Conservation (phyloP, 2,113 vertebrate species). For the Dasyornis broadbenti region DNA sequence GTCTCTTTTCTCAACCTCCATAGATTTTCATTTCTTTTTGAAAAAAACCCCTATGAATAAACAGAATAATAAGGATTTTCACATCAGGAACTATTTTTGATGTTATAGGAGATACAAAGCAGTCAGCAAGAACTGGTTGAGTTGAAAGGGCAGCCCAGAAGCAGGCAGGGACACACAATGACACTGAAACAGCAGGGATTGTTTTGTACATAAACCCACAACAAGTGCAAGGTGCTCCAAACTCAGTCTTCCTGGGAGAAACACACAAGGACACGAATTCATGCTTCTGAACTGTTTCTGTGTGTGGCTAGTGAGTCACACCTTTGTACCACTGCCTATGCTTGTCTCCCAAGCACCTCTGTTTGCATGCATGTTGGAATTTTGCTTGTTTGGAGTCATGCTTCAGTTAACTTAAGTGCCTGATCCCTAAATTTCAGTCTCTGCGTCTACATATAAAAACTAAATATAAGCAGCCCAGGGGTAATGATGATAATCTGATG, state of each 20-base stretch:
- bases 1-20: neutral
- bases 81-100: neutral
- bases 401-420: neutral
- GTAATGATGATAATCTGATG: neutral
- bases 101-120: neutral
- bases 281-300: neutral
- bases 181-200: neutral
- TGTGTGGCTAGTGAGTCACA: neutral
- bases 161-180: neutral
- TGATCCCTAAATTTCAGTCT: neutral
- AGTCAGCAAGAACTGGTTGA: neutral
- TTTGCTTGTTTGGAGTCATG: neutral
- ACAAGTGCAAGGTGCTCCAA: neutral
- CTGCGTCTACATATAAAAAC: neutral
- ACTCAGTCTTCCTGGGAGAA: neutral
- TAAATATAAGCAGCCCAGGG: neutral
- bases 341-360: neutral
- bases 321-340: neutral
- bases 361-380: fast-evolving
- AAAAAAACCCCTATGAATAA: neutral
- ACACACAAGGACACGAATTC: neutral
- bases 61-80: neutral
- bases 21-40: neutral
- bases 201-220: neutral
- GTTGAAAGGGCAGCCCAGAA: neutral